Percentiles rank a stretch among this genome's conserved stretches.
Conservation (phyloP, 2,797 vertebrate species). For the Heliangelus exortis region DNA sequence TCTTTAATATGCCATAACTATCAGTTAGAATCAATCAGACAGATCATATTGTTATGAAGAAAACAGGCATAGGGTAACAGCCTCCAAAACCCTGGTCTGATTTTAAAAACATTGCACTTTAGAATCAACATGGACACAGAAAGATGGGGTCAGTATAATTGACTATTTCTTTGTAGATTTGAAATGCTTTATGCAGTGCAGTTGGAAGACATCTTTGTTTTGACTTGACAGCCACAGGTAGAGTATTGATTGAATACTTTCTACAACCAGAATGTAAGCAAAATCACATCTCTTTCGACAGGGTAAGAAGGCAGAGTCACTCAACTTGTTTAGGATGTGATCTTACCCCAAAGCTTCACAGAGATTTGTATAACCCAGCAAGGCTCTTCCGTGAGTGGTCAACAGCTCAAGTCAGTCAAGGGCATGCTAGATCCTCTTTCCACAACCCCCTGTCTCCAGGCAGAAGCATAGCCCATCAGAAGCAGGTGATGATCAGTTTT, state of each 20-base stretch:
- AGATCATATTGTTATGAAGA: not conserved
- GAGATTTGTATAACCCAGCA: not conserved
- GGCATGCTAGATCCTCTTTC: not conserved
- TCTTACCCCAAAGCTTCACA: not conserved
- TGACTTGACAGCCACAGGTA: not conserved
- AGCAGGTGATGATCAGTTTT: not conserved
- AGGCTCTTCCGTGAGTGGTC: not conserved
- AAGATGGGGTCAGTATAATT: not conserved
- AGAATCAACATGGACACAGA: not conserved
- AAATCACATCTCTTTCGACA: not conserved
- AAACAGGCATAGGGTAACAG: not conserved
- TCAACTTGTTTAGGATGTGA: rapidly evolving
- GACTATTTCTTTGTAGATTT: not conserved
- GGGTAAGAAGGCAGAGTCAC: not conserved
- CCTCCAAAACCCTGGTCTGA: not conserved
- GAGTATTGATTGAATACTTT: not conserved
- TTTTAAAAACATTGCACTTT: not conserved
- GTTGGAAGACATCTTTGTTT: not conserved
- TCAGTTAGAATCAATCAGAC: not conserved
- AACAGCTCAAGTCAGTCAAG: not conserved
- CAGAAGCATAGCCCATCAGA: not conserved
- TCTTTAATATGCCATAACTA: not conserved
- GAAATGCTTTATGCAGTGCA: not conserved
- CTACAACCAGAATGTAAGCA: not conserved
- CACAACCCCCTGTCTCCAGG: not conserved